Base-by-base conservation (phyloP, 2,113 vertebrate species). In the Tor tambroides region DNA sequence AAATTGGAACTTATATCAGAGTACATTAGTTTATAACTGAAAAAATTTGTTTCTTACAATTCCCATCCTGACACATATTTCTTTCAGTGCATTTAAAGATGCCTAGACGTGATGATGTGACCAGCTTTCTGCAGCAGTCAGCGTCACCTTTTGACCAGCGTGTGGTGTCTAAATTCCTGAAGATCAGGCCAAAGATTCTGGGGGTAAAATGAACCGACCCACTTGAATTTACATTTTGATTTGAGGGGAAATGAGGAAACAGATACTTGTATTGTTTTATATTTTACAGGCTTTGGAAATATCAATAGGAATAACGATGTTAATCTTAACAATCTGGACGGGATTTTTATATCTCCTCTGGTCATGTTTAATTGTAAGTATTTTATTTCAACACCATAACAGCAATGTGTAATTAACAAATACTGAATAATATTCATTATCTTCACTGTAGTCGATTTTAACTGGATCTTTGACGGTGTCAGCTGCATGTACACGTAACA, bases 311-410 rank as follows among this genome's bases (percentile, higher is more conserved):
- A 43, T 43, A 2, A 17, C 14, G 0, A n/a, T 81, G 79, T 11
- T 81, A 11, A 4, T 65, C n/a, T 21, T 81, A 46, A 9, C 54
- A 41, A 81, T 81, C 79, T 81, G 56, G 59, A 63, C 59, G 0
- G 35, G 59, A 32, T 80, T 63, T 43, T 63, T 38, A 2, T 61
- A 26, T 59, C 51, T 80, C 17, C 30, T 80, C 54, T 80, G 79
- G 79, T 28, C 56, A 19, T 28, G 35, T 65, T 38, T 81, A 28
- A 65, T 81, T 81, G 59, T 81, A 65, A 81, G 59, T 81, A 35
- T 61, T 56, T 41, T 0, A 61, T 80, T 15, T 56, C 15, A 79
- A 79, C 49, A 59, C 21, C 6, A 81, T 15, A 56, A 17, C 23
- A 75, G 61, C 54, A 80, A 9, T 61, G 32, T 80, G 23, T 32